Conservation (phyloP, 2,888 invertebrate genomes). For the Harpalus rufipes region DNA sequence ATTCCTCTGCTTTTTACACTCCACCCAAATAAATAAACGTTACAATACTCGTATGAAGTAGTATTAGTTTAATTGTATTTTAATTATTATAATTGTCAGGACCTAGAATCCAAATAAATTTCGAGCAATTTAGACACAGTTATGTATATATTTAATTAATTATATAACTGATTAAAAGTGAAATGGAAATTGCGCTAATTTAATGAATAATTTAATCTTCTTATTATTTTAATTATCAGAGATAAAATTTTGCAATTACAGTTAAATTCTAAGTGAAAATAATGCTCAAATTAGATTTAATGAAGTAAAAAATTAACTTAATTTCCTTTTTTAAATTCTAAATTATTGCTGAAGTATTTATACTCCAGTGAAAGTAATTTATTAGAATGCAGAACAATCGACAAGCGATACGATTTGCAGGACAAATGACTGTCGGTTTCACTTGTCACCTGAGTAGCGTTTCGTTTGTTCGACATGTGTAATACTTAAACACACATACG, state of each 20-base stretch:
- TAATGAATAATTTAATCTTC: background rate
- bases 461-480: background rate
- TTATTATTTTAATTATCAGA: background rate
- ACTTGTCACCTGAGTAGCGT: background rate
- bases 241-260: background rate
- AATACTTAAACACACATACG: background rate
- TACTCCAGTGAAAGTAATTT: background rate
- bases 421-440: background rate
- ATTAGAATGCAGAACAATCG: conserved; percentile 2
- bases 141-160: background rate
- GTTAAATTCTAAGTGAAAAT: background rate
- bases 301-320: conserved; percentile 4
- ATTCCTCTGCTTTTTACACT: too few species aligned
- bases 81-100: too few species aligned
- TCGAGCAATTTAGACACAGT: too few species aligned
- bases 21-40: too few species aligned
- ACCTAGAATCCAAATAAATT: too few species aligned
- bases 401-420: background rate
- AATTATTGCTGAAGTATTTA: too few species aligned
- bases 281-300: background rate
- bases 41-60: too few species aligned
- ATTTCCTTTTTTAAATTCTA: background rate
- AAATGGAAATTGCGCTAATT: background rate
- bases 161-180: background rate
- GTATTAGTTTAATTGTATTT: too few species aligned